Percentiles rank a stretch among this genome's conserved stretches.
Conservation (phyloP, 1,140 invertebrate genomes). For the Leptopilina clavipes region DNA sequence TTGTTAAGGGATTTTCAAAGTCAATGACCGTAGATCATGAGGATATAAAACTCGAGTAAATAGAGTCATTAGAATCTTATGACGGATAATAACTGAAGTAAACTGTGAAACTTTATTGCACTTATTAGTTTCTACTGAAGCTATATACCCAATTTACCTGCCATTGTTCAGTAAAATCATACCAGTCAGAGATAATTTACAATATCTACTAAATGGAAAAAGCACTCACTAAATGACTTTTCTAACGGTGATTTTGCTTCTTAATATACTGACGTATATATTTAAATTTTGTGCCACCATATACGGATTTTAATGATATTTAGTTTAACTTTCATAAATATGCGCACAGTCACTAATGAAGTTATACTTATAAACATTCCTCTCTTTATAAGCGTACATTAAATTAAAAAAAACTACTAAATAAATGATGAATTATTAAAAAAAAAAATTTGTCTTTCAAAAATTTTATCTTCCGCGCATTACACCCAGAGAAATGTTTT, state of each 20-base stretch:
- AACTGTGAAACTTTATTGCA: constrained; percentile 61
- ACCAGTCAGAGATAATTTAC: constrained; percentile 56
- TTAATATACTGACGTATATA: neutral
- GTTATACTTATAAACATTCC: constrained; percentile 36
- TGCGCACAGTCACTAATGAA: constrained; percentile 43
- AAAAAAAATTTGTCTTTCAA: too few relatives aligned
- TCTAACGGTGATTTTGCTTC: neutral
- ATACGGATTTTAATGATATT: constrained; percentile 39
- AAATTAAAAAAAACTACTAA: too few relatives aligned
- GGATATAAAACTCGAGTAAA: constrained; percentile 48
- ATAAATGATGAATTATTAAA: too few relatives aligned
- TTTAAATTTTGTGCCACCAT: constrained; percentile 33
- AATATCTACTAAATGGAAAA: constrained; percentile 52
- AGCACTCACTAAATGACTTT: constrained; percentile 51
- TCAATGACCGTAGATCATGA: constrained; percentile 44
- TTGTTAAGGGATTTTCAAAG: constrained; percentile 42
- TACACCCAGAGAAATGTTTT: too few relatives aligned
- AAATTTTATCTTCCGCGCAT: too few relatives aligned
- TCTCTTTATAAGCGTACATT: too few relatives aligned
- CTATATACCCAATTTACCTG: constrained; percentile 57
- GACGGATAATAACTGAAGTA: constrained; percentile 61
- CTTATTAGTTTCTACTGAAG: constrained; percentile 59
- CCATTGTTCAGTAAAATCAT: constrained; percentile 59
- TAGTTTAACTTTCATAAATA: constrained; percentile 45
- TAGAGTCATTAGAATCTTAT: constrained; percentile 59